Base-by-base conservation (phyloP, 2,888 invertebrate species). In the Chironomus tentans region DNA sequence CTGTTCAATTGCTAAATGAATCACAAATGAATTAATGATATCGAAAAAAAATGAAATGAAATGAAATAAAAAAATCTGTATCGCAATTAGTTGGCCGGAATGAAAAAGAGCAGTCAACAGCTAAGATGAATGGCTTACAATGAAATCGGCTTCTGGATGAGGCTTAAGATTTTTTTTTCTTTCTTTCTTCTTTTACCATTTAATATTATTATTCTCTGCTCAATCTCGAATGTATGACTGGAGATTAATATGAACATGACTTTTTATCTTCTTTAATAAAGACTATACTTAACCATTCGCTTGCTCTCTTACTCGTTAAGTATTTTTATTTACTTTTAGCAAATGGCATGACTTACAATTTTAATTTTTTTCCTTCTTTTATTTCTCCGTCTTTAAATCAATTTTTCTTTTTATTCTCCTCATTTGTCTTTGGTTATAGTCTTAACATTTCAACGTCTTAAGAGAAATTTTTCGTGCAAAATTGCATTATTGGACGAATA, bases 191-290 rank as follows among this genome's bases (percentile, higher is more conserved):
- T 50, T 56, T 56, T 56, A 18, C 65, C 18, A 65, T 65, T 65
- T 24, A 65, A 56, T 38, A 38, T 38, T 38, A 38, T 38, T 38
- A 38, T 38, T 38, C 38, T 38, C 10, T 38, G 38, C 38, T 56
- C 18, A 15, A 15, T 56, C 18, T 56, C 18, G 56, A 56, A 56
- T 24, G 65, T 65, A 65, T 24, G 65, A 24, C 24, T 65, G 65
- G 24, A 65, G 65, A 65, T 65, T 65, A 65, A 65, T 65, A 24
- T 24, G 65, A 65, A 65, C 65, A 65, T 65, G 65, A 65, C 56
- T 56, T 56, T 56, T 56, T 56, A 56, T 56, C 56, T 56, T 18
- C 15, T 56, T 56, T 56, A 56, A 56, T 56, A 56, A 56, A 38
- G 38, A 38, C 38, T 38, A 38, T 38, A 38, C 38, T 38, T 38